Base-by-base conservation (phyloP, 2,113 vertebrate genomes). In the Dasyprocta punctata region DNA sequence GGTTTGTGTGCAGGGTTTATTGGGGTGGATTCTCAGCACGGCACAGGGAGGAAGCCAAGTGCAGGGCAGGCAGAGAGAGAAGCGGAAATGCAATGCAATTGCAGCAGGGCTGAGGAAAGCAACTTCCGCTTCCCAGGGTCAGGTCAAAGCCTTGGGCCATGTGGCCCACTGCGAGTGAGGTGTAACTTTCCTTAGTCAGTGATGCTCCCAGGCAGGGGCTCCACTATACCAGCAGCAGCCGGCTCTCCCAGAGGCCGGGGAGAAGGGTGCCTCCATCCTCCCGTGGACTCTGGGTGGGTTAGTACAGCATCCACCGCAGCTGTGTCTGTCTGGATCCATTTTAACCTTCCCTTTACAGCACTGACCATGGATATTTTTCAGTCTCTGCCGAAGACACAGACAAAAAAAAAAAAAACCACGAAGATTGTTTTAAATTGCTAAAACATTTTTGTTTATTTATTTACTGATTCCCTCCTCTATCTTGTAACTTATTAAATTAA, bases 131-230 rank as follows among this genome's bases (percentile, higher is more conserved):
- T 8, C 26, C 26, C 38, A 73, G 80, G 44, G 1, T 13, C 41
- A 19, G 36, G 26, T 14, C 63, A 5, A 49, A 7, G 7, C 19
- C 20, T 52, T 13, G 19, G n/a, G 69, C 17, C 0, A 0, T 0
- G 0, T 10, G 56, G 52, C 33, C 22, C 26, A 2, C 0, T 33
- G 41, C 24, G 19, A 36, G 14, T 41, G 73, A 30, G 86, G 28
- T 4, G 30, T 6, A 10, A 0, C 61, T 86, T 41, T 44, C 38
- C 33, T 33, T 63, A 28, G 75, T 36, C 22, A 63, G 10, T 10
- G 56, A 75, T 13, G 28, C 16, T 49, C 38, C 19, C 54, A 56
- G 54, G 89, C 12, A 71, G 58, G 47, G 20, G 58, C 41, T 56
- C 44, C 54, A n/a, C 28, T 8, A 69, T 30, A 77, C 63, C 7